phyloP scores from a whole-genome alignment of 1,140 invertebrate species.

The Aphidius gifuensis region DNA sequence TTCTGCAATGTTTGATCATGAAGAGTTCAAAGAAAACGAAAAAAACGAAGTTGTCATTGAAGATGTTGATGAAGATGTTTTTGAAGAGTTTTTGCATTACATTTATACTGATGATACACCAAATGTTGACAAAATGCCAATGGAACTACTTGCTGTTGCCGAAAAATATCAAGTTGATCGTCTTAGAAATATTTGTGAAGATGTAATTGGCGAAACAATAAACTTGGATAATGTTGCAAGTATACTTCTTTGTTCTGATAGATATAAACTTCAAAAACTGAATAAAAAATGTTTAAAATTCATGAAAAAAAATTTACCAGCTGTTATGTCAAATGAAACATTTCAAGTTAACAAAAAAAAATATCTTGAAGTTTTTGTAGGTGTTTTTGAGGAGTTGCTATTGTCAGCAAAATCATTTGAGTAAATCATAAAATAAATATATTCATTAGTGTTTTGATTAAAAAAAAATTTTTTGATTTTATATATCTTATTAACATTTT shows the following conservation, averaged over 20 bases:
- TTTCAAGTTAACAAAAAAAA: too few species aligned
- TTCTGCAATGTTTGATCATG: slow-evolving; percentile 98
- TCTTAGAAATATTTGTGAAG: slow-evolving; percentile 99
- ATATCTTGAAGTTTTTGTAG: too few species aligned
- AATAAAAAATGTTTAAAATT: too few species aligned
- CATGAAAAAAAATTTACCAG: too few species aligned
- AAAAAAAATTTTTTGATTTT: too few species aligned
- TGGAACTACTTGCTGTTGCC: slow-evolving; percentile 92
- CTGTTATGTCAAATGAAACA: too few species aligned
- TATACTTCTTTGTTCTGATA: slow-evolving; percentile 66
- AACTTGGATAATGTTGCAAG: slow-evolving; percentile 96
- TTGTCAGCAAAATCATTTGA: too few species aligned
- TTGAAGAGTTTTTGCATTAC: slow-evolving; percentile 91
- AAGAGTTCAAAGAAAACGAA: slow-evolving; percentile 97
- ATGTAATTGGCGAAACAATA: slow-evolving; percentile 91
- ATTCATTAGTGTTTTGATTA: slow-evolving; percentile 71
- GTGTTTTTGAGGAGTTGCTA: too few species aligned
- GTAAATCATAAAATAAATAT: too few species aligned
- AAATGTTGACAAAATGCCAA: slow-evolving; percentile 77
- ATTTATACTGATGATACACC: too few species aligned
- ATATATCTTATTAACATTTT: too few species aligned
- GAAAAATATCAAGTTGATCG: slow-evolving; percentile 97
- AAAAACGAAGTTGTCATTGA: slow-evolving; percentile 95
- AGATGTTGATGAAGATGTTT: slow-evolving; percentile 93
- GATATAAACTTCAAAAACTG: too few species aligned